Conservation (phyloP, 2,888 invertebrate species). For the Erebia ligea region DNA sequence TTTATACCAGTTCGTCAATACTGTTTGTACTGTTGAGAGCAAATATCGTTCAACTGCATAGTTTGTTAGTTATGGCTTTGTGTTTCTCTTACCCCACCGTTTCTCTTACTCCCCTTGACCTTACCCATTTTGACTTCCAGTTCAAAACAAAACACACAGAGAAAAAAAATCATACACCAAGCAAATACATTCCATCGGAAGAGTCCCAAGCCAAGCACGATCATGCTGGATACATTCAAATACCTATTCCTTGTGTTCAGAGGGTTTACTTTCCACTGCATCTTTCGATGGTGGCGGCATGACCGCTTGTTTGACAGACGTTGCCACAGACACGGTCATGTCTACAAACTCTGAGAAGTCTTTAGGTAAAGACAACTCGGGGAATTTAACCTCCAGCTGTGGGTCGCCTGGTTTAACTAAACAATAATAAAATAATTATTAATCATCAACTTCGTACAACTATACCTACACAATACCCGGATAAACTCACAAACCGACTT, state of each 20-base stretch:
- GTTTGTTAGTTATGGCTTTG: too few relatives aligned
- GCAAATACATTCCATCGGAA: neutral
- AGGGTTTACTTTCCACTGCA: slow-evolving; percentile 53
- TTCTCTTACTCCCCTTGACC: too few relatives aligned
- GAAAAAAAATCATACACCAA: neutral
- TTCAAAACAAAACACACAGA: neutral
- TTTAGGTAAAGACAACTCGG: slow-evolving; percentile 84
- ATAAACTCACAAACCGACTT: too few relatives aligned
- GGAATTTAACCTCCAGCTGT: slow-evolving; percentile 83
- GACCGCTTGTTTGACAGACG: slow-evolving; percentile 70
- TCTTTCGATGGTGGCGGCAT: slow-evolving; percentile 76
- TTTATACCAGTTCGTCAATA: too few relatives aligned
- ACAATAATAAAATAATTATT: slow-evolving; percentile 22
- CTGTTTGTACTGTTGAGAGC: too few relatives aligned
- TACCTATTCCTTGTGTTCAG: slow-evolving; percentile 74
- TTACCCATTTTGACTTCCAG: too few relatives aligned
- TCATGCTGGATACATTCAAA: slow-evolving; percentile 39
- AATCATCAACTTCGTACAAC: neutral
- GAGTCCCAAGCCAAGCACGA: slow-evolving; percentile 35
- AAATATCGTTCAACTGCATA: too few relatives aligned
- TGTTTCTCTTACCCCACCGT: too few relatives aligned
- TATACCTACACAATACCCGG: too few relatives aligned
- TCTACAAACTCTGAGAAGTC: slow-evolving; percentile 82
- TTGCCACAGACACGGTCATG: slow-evolving; percentile 68
- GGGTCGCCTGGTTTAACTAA: slow-evolving; percentile 88